These are phyloP conservation scores for Lasaia peninsularis DNA, from an alignment of 1,140 invertebrate species.

Conservation along the genomic window DNA sequence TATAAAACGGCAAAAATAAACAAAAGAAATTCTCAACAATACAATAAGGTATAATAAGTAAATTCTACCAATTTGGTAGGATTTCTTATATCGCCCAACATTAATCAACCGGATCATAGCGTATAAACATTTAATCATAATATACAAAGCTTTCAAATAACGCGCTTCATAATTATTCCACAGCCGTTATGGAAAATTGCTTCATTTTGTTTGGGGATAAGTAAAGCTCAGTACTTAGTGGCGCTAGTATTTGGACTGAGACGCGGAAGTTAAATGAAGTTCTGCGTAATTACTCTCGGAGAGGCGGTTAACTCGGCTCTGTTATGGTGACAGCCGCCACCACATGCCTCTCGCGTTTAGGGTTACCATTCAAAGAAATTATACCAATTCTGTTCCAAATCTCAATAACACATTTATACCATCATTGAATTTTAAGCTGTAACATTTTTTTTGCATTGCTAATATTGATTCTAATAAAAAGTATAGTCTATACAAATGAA, in stretches of 20 bases:
- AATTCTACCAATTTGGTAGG: no score
- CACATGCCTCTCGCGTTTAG: constrained; percentile 40
- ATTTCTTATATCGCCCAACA: no score
- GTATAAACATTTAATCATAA: background rate
- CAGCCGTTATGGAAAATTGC: constrained; percentile 43
- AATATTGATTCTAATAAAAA: no score
- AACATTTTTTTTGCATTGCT: no score
- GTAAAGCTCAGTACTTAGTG: constrained; percentile 61
- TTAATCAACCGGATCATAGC: no score
- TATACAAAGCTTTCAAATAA: constrained; percentile 1
- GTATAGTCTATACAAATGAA: no score
- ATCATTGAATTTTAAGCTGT: no score
- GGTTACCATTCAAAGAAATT: constrained; percentile 31
- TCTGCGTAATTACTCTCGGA: constrained; percentile 67
- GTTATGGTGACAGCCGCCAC: constrained; percentile 53
- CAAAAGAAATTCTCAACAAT: no score
- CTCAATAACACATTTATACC: no score
- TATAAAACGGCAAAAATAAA: no score
- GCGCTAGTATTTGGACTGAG: constrained; percentile 61
- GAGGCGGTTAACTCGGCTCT: constrained; percentile 55
- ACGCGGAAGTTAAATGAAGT: constrained; percentile 71
- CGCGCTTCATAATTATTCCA: constrained; percentile 1
- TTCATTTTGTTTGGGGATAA: constrained; percentile 61
- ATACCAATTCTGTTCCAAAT: no score
- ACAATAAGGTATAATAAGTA: no score